Percentiles rank a stretch among this genome's conserved stretches.
These are phyloP conservation scores for Platycercus adscitus DNA, from an alignment of 2,113 vertebrate genomes.

Conservation along the genomic window DNA sequence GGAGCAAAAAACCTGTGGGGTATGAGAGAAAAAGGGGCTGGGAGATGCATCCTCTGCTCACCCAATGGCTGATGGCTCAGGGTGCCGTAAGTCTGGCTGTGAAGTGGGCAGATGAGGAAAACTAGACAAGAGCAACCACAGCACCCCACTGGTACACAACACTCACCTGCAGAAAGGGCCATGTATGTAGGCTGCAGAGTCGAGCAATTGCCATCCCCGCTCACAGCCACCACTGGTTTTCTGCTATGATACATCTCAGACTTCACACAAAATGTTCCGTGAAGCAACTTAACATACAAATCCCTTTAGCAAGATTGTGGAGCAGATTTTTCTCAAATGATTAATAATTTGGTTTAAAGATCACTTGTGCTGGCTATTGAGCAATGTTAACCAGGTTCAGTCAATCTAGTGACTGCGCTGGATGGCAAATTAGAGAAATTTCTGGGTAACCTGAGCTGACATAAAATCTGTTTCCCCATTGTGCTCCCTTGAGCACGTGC, in stretches of 20 bases:
- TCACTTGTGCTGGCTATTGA: not conserved
- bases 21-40: not conserved
- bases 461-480: conserved; percentile 3
- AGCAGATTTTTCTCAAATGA: not conserved
- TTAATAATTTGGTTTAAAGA: not conserved
- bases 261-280: not conserved
- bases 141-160: fast-evolving
- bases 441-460: not conserved
- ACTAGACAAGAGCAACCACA: not conserved
- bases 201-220: not conserved
- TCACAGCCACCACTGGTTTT: not conserved
- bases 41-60: not conserved
- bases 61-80: fast-evolving
- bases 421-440: not conserved
- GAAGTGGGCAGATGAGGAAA: not conserved
- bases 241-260: not conserved
- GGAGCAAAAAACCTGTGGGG: not conserved
- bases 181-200: fast-evolving
- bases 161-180: not conserved
- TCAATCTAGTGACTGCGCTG: not conserved
- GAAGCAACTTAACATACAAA: not conserved
- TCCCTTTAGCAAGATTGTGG: not conserved
- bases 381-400: not conserved
- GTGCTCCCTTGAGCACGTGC: not conserved
- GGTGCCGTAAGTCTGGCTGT: fast-evolving